Base-by-base conservation (phyloP, 2,888 invertebrate species). In the Sphinx pinastri region DNA sequence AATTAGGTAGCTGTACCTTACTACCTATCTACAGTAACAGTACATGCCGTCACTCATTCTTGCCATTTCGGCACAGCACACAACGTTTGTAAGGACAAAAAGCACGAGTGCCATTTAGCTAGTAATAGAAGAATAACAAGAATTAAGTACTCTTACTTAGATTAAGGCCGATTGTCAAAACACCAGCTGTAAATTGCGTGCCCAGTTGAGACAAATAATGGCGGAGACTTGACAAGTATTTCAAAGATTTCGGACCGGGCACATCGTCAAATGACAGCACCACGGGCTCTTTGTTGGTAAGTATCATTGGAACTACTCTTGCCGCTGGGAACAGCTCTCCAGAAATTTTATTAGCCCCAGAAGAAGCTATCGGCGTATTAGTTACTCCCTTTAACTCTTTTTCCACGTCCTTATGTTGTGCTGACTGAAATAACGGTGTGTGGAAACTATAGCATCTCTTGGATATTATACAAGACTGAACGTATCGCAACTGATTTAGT, bases 141-240 rank as follows among this genome's bases (percentile, higher is more conserved):
- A 38, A 38, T 38, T 5, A 2, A 38, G 47, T n/a, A 51, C 69
- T 86, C 89, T 90, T 86, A 91, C 95, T 94, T 72, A 95, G 84
- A 73, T 93, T 94, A 47, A 95, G 85, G 55, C 94, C 89, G 73
- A 94, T 79, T 59, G 94, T 95, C 54, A 95, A 82, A 71, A 91
- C 76, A 59, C 93, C 89, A 16, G 94, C 94, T 16, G 95, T 95
- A 31, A 95, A 75, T 84, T 96, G 96, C 74, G 95, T 95, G 76
- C 96, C 95, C 71, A 96, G 79, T 73, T 95, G 89, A 31, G 96
- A 95, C 75, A 96, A 86, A 84, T 95, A 95, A 77, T 92, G 94
- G 85, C 96, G 95, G 74, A 95, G 85, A 79, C 88, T 95, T 10
- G 96, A 95, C 77, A 96, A 88, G 66, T 95, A 87, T 78, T 95